These are phyloP conservation scores for Sarcophilus harrisii DNA, from an alignment of 2,797 vertebrate genomes.

Conservation along the genomic window DNA sequence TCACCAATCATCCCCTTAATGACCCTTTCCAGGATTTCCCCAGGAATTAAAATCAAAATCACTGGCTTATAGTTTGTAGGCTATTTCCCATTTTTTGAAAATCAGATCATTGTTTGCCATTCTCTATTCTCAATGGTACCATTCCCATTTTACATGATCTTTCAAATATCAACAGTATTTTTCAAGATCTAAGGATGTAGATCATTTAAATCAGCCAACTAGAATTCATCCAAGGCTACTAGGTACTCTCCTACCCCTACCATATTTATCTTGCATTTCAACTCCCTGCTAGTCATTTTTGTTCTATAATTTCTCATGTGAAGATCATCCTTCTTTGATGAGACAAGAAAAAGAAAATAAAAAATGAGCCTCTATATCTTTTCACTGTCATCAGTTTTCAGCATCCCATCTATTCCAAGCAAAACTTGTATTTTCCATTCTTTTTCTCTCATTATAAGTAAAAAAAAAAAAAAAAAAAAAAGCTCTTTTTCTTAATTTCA, in stretches of 20 bases:
- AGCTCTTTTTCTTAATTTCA: neutral
- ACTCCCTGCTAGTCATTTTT: neutral
- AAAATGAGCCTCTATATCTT: neutral
- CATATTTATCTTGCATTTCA: neutral
- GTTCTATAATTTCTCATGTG: neutral
- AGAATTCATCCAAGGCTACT: neutral
- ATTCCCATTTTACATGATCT: neutral
- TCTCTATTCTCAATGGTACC: neutral
- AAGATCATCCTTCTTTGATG: neutral
- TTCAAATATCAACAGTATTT: neutral
- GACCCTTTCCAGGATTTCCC: neutral
- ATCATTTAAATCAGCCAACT: neutral
- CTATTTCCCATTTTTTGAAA: neutral
- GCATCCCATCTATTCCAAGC: neutral
- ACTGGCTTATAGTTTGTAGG: neutral
- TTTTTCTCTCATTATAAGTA: neutral
- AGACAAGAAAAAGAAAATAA: neutral
- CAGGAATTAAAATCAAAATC: neutral
- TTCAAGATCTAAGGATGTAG: neutral
- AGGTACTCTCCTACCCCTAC: neutral
- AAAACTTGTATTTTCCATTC: neutral
- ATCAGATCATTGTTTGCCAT: neutral
- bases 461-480: neutral
- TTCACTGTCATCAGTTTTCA: neutral
- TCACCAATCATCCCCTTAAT: neutral